Evolutionary conservation across 2,888 invertebrate species (phyloP).

Genomic region (Hypercompe scribonia): DNA sequence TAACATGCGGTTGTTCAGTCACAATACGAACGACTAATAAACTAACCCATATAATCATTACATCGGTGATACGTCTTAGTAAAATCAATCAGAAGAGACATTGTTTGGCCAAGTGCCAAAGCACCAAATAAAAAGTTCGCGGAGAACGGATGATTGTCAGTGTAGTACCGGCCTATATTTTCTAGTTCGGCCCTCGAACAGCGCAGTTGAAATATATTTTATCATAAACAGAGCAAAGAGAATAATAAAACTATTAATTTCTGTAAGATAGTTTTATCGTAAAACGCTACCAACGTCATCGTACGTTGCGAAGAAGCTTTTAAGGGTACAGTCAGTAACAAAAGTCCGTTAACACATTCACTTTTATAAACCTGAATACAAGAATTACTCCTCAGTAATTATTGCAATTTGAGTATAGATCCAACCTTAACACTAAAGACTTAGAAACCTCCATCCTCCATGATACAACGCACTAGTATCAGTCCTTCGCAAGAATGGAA

Average conservation of each 20-base stretch:
- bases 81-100: constrained; percentile 72
- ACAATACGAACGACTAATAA: constrained; percentile 30
- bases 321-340: background rate
- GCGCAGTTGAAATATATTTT: constrained; percentile 32
- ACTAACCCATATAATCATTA: constrained; percentile 51
- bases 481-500: no score
- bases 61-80: constrained; percentile 56
- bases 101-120: constrained; percentile 60
- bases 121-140: constrained; percentile 59
- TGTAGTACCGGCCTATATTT: constrained; percentile 41
- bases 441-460: no score
- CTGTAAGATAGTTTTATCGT: constrained; percentile 15
- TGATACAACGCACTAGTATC: no score
- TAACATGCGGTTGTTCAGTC: constrained; percentile 15
- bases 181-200: constrained; percentile 36
- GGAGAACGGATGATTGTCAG: constrained; percentile 42
- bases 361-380: background rate
- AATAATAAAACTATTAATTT: constrained; percentile 24
- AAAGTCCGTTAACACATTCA: background rate
- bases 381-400: background rate
- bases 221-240: constrained; percentile 41
- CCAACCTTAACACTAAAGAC: no score
- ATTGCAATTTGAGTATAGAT: no score
- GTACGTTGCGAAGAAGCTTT: background rate
- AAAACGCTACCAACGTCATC: constrained; percentile 6